Percentiles rank a stretch among this genome's conserved stretches.
These are phyloP conservation scores for Akabosia matsudoensis DNA, from an alignment of 1,140 invertebrate species.

Conservation along the genomic window DNA sequence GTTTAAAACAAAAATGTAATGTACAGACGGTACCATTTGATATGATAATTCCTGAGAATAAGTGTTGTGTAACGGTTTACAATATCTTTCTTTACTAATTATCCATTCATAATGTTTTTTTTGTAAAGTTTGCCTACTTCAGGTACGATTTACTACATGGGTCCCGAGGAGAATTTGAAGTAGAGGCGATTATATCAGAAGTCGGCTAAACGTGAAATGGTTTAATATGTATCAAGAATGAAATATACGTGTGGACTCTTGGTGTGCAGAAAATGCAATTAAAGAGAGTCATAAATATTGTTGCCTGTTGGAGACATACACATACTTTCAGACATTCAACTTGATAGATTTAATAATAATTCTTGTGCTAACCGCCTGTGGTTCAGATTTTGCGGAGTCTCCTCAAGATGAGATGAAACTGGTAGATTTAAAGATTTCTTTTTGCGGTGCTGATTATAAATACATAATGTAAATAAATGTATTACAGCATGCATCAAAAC, in stretches of 20 bases:
- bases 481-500: too few species aligned
- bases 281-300: conserved; percentile 18
- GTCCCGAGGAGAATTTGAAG: too few species aligned
- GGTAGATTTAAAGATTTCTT: conserved; percentile 1
- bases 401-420: conserved; percentile 9
- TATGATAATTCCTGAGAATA: too few species aligned
- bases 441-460: background rate
- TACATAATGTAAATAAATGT: background rate
- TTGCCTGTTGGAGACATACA: conserved; percentile 12
- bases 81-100: too few species aligned
- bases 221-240: conserved; percentile 22
- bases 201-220: background rate
- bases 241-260: conserved; percentile 16
- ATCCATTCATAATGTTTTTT: too few species aligned
- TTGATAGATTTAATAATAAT: conserved; percentile 19
- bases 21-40: too few species aligned
- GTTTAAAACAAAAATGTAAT: too few species aligned
- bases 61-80: too few species aligned
- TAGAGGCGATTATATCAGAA: background rate
- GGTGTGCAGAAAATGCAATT: conserved; percentile 17
- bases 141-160: too few species aligned
- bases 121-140: too few species aligned
- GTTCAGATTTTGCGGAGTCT: background rate
- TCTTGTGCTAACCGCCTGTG: background rate
- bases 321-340: background rate